These are phyloP conservation scores for Phalacrocorax carbo DNA, from an alignment of 2,113 vertebrate species.

Conservation along the genomic window DNA sequence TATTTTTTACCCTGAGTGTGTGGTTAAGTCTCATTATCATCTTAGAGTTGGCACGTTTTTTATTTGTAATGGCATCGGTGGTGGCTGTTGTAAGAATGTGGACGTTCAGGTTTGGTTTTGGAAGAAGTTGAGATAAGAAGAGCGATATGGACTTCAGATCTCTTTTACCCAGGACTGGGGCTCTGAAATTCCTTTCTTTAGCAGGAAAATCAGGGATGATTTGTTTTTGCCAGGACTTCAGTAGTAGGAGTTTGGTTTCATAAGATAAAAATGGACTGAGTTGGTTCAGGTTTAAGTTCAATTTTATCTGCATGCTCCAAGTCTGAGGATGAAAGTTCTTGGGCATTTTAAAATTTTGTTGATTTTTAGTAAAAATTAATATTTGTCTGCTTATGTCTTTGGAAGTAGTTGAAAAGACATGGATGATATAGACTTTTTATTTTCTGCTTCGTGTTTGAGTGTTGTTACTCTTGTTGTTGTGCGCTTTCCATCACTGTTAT, in stretches of 20 bases:
- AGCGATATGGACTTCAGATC: neutral
- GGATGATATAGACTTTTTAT: neutral
- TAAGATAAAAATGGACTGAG: neutral
- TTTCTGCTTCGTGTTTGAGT: neutral
- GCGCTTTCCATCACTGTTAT: neutral
- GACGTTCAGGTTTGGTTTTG: neutral
- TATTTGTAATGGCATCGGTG: neutral
- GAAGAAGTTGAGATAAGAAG: neutral
- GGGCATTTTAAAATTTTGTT: neutral
- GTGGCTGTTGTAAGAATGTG: neutral
- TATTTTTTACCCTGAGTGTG: neutral
- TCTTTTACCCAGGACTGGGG: neutral
- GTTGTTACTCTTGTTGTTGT: neutral
- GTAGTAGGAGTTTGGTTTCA: neutral
- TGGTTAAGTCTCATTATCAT: neutral
- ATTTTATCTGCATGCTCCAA: neutral
- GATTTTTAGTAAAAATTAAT: neutral
- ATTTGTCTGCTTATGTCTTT: neutral
- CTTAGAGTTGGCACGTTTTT: neutral
- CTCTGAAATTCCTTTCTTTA: neutral
- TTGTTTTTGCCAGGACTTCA: conserved; percentile 4
- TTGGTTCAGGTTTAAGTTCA: neutral
- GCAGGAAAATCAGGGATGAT: neutral
- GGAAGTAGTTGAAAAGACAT: neutral
- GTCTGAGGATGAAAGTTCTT: neutral